Percentiles rank a stretch among this genome's conserved stretches.
Evolutionary conservation across 2,888 invertebrate genomes (phyloP).

Genomic region (Hydrotaea cyrtoneurina): DNA sequence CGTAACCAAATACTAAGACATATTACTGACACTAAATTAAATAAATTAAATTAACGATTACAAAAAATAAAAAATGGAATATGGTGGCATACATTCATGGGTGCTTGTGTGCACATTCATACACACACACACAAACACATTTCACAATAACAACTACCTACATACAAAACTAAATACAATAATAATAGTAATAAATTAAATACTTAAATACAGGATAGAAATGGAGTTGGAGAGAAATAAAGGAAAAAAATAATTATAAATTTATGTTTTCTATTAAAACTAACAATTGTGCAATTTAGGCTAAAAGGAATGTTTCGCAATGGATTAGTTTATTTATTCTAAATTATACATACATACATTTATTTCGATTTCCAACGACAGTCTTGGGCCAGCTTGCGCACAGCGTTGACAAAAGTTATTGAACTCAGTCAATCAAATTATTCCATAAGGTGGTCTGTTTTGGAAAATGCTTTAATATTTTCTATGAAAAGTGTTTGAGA

Average conservation of each 20-base stretch:
- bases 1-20: conserved; percentile 35
- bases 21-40: conserved; percentile 48
- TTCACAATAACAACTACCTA: background rate
- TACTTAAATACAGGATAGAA: background rate
- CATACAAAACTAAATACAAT: background rate
- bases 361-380: background rate
- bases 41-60: conserved; percentile 60
- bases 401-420: background rate
- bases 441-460: no score
- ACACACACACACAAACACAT: background rate
- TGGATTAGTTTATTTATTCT: background rate
- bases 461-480: no score
- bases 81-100: background rate
- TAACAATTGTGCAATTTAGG: conserved; percentile 45
- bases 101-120: background rate
- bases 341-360: background rate
- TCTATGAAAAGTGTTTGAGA: no score
- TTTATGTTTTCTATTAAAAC: conserved; percentile 9
- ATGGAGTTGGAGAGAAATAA: background rate
- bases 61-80: conserved; percentile 30
- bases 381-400: background rate
- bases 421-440: no score
- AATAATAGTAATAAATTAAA: conserved; percentile 58
- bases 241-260: background rate
- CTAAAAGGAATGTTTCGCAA: conserved; percentile 58